phyloP scores from a whole-genome alignment of 2,797 vertebrate genomes.

The Anniella stebbinsi region DNA sequence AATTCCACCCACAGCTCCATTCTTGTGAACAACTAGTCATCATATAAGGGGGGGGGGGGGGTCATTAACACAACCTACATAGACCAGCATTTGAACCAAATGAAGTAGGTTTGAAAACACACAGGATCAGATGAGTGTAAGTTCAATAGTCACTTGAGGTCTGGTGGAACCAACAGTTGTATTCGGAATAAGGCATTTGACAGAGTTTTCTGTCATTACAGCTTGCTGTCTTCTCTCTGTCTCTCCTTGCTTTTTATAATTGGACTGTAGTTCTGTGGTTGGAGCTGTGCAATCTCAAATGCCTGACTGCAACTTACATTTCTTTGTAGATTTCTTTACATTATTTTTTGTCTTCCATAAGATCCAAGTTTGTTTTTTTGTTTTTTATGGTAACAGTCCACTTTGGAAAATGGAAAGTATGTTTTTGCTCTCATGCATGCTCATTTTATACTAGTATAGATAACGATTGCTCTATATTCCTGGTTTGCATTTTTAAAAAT shows the following conservation, averaged over 20 bases:
- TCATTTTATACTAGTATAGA: neutral
- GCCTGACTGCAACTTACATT: constrained; percentile 1
- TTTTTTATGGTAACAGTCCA: constrained; percentile 1
- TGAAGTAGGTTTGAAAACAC: neutral
- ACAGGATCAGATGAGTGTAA: neutral
- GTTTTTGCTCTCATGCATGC: neutral
- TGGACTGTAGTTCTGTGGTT: neutral
- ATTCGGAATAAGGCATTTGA: neutral
- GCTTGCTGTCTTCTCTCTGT: neutral
- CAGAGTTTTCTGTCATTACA: neutral
- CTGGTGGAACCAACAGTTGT: neutral
- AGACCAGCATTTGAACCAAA: neutral
- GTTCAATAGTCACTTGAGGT: neutral
- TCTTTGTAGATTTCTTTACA: neutral
- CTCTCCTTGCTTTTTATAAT: neutral
- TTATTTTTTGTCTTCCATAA: neutral
- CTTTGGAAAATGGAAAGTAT: neutral
- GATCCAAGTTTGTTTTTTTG: neutral
- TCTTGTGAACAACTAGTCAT: constrained; percentile 14
- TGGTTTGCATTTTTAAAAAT: neutral
- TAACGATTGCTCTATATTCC: neutral
- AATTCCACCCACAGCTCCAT: neutral
- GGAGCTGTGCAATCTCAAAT: neutral
- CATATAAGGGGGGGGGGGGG: neutral
- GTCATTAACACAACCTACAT: neutral